Base-by-base conservation (phyloP, 2,113 vertebrate genomes). In the Nibea coibor region DNA sequence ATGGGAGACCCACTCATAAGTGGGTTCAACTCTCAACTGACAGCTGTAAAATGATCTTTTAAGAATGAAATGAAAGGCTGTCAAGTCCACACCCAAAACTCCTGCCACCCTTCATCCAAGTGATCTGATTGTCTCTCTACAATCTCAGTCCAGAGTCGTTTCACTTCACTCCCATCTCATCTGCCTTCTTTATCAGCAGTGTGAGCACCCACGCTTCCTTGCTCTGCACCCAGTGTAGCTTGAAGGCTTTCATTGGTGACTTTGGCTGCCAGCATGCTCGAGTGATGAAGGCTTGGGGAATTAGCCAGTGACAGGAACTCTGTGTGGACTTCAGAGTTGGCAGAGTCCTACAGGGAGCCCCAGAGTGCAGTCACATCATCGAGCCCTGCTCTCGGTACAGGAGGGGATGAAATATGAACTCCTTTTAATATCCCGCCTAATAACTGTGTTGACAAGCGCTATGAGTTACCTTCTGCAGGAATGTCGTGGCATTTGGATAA, bases 401-500 rank as follows among this genome's bases (percentile, higher is more conserved):
- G 67, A 86, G 56, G 57, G 61, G 72, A 75, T 93, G 93, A 93
- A 93, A 94, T 90, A 89, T 87, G 81, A 93, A 83, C 83, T 83
- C 79, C 68, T 81, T 88, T 90, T 93, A 92, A 94, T 93, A 91
- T 88, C 78, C 82, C 43, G 8, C 74, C 76, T 94, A 93, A 93
- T 94, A 87, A 88, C 85, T 78, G 82, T 86, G 93, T 89, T 95
- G 95, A 95, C 93, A 94, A 90, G 87, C 65, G 10, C 62, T 72
- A 51, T 83, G 78, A 91, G 83, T 93, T 92, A 91, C 87, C 86
- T 87, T 73, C 83, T 74, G 76, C 77, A 84, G 84, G 89, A 94
- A 94, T 91, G 92, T 71, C 85, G 39, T 89, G 93, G 86, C 94
- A 94, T 95, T 94, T 94, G 81, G 90, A 91, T 95, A 93, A 95